A percentile compares a stretch with the other conserved stretches of the same genome.
These are phyloP conservation scores for Sakesphorus luctuosus DNA, from an alignment of 2,113 vertebrate species.

Conservation along the genomic window DNA sequence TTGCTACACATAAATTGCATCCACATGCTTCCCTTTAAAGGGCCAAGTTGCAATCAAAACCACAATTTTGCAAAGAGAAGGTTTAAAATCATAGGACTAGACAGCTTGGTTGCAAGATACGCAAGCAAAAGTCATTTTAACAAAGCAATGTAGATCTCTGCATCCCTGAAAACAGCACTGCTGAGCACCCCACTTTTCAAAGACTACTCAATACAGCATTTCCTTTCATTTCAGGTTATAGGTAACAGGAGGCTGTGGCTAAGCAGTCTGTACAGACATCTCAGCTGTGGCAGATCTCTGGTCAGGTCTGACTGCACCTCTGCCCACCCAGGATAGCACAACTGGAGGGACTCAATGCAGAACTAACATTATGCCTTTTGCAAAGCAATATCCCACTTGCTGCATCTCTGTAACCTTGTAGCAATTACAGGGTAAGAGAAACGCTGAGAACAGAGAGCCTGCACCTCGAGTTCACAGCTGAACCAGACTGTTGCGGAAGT, in stretches of 20 bases:
- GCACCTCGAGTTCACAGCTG: not conserved
- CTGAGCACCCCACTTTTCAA: not conserved
- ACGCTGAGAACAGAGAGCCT: not conserved
- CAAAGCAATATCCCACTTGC: not conserved
- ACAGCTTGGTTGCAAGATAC: not conserved
- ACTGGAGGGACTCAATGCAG: not conserved
- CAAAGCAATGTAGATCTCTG: not conserved
- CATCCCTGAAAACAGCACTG: not conserved
- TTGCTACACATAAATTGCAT: slow-evolving; percentile 42
- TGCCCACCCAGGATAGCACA: not conserved
- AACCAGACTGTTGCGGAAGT: not conserved
- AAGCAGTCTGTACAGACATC: not conserved
- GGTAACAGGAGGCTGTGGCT: not conserved
- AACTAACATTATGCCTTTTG: not conserved
- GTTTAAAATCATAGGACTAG: not conserved
- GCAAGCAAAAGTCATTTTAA: not conserved
- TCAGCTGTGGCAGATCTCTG: not conserved
- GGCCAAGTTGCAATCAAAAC: not conserved
- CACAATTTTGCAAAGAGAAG: not conserved
- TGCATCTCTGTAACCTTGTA: not conserved
- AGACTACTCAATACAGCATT: not conserved
- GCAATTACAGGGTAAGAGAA: not conserved
- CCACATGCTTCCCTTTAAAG: slow-evolving; percentile 35
- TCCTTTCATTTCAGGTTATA: not conserved
- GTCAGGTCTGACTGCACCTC: not conserved